These are phyloP conservation scores for Micromys minutus DNA, from an alignment of 2,113 vertebrate species.

Conservation along the genomic window DNA sequence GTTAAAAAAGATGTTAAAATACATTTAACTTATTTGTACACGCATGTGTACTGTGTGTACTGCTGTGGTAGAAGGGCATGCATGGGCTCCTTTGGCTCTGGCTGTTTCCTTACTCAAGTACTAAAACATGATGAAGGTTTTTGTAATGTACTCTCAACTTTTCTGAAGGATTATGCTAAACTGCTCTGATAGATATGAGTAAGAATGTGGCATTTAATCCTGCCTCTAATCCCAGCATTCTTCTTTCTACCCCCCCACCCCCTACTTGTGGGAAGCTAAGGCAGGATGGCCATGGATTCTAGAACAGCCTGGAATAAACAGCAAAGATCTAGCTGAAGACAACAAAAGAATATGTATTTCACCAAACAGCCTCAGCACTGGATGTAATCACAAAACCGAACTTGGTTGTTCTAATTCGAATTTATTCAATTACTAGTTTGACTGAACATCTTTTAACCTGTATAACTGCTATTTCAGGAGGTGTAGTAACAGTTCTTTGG, in stretches of 20 bases:
- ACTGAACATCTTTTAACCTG: slow-evolving; percentile 43
- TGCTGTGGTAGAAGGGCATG: not conserved
- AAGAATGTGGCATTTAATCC: not conserved
- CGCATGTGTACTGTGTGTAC: not conserved
- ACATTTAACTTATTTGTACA: not conserved
- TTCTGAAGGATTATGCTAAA: not conserved
- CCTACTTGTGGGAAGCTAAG: not conserved
- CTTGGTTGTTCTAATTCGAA: slow-evolving; percentile 58
- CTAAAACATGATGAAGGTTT: slow-evolving; percentile 15
- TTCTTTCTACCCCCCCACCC: not conserved
- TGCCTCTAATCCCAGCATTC: not conserved
- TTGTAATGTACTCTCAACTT: not conserved
- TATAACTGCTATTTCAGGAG: slow-evolving; percentile 61
- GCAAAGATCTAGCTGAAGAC: not conserved
- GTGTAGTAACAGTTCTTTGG: slow-evolving; percentile 73
- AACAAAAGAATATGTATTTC: not conserved
- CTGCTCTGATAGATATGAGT: not conserved
- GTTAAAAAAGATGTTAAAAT: not conserved
- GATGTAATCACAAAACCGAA: slow-evolving; percentile 45
- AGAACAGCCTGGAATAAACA: not conserved
- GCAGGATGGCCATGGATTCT: not conserved
- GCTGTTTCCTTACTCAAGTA: slow-evolving; percentile 17
- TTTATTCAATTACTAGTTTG: slow-evolving; percentile 62
- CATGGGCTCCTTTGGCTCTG: not conserved
- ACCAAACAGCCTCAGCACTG: slow-evolving; percentile 8